These are phyloP conservation scores for Psophia crepitans DNA, from an alignment of 2,113 vertebrate species.

Conservation along the genomic window DNA sequence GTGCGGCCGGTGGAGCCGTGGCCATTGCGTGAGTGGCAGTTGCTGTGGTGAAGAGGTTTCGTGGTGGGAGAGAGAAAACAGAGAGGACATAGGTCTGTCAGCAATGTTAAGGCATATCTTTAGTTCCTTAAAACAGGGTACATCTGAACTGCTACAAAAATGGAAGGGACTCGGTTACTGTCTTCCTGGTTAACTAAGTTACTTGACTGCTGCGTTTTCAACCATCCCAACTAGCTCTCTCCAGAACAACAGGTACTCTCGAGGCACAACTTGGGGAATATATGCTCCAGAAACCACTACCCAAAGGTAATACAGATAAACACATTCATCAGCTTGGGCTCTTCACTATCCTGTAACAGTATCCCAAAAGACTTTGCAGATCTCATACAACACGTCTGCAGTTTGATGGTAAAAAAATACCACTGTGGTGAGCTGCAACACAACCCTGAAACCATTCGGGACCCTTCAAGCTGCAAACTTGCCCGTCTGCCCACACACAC, in stretches of 20 bases:
- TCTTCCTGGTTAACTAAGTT: not conserved
- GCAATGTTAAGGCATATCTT: no score
- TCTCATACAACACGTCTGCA: not conserved
- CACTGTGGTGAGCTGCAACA: not conserved
- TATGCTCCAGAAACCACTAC: not conserved
- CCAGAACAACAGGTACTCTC: not conserved
- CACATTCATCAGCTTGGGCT: not conserved
- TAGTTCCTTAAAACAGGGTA: no score
- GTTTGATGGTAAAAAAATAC: not conserved
- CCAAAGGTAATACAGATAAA: not conserved
- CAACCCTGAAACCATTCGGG: not conserved
- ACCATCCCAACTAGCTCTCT: not conserved
- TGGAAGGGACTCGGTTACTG: not conserved
- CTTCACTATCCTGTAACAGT: not conserved
- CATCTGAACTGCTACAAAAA: not conserved
- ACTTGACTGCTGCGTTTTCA: not conserved
- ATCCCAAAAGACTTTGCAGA: not conserved
- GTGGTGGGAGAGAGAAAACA: no score
- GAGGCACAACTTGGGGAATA: not conserved
- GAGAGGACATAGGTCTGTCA: no score
- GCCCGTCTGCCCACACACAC: rapidly evolving
- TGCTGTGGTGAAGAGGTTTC: no score
- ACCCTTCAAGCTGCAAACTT: rapidly evolving
- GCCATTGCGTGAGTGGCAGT: no score
- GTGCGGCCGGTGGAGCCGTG: no score